A percentile compares a stretch with the other conserved stretches of the same genome.
Conservation (phyloP, 2,113 vertebrate species). For the Cyprinodon variegatus region DNA sequence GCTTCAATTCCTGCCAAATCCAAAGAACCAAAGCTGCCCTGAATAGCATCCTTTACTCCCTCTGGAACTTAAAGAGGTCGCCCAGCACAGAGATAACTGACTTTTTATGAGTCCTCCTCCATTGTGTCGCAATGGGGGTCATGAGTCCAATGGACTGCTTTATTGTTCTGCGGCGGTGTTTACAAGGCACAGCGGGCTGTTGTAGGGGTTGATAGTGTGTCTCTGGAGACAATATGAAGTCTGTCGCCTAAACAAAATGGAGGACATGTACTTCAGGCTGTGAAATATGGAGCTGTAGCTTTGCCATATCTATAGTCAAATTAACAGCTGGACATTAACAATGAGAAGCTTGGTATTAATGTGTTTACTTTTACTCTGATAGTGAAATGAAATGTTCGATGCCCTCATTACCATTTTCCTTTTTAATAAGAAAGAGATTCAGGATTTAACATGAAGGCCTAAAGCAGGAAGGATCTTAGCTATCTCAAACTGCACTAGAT, state of each 20-base stretch:
- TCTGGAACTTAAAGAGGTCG: constrained; percentile 80
- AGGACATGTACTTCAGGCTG: constrained; percentile 43
- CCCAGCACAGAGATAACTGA: constrained; percentile 81
- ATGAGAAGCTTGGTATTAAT: constrained; percentile 1
- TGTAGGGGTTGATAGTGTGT: constrained; percentile 62
- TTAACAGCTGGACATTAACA: background rate
- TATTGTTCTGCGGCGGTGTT: constrained; percentile 80
- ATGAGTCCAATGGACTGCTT: constrained; percentile 83
- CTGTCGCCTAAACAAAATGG: constrained; percentile 61
- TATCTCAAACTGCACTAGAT: background rate
- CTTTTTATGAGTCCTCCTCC: constrained; percentile 83
- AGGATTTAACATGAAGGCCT: background rate
- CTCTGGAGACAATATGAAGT: constrained; percentile 66
- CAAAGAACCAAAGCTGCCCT: constrained; percentile 59
- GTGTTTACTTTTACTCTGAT: constrained; percentile 14
- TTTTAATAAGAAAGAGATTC: constrained; percentile 6
- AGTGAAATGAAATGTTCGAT: constrained; percentile 14
- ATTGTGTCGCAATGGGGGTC: constrained; percentile 83
- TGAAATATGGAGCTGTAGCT: constrained; percentile 44
- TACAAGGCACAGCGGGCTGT: constrained; percentile 74
- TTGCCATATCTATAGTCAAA: constrained; percentile 16
- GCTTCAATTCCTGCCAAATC: constrained; percentile 54
- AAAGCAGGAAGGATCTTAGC: background rate
- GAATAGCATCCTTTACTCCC: constrained; percentile 73
- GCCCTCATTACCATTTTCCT: background rate